These are phyloP conservation scores for Sesamia nonagrioides DNA, from an alignment of 1,140 invertebrate species.

Conservation along the genomic window DNA sequence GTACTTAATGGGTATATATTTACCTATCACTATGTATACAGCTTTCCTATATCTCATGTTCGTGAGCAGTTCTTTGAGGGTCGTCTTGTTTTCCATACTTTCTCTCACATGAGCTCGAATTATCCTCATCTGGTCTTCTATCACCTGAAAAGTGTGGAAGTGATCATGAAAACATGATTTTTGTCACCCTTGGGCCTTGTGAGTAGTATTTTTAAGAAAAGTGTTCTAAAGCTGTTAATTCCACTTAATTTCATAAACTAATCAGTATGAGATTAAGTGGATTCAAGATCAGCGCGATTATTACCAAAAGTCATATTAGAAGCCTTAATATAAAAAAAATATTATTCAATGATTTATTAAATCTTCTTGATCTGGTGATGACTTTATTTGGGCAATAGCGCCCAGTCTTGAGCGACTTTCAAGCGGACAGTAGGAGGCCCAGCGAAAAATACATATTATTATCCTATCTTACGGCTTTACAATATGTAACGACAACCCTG, in stretches of 20 bases:
- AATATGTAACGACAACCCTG: no score
- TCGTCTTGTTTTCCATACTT: conserved; percentile 85
- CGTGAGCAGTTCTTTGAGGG: conserved; percentile 88
- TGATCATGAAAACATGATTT: no score
- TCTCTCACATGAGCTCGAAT: conserved; percentile 88
- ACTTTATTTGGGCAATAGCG: not conserved
- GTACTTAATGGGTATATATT: conserved; percentile 38
- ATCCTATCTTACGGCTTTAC: no score
- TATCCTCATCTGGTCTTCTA: conserved; percentile 88
- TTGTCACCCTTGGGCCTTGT: no score
- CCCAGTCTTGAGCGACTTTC: no score
- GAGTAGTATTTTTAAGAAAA: no score
- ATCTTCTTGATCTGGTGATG: no score
- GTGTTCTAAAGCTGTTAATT: not conserved
- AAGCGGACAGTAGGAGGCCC: no score
- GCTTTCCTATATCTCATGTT: conserved; percentile 89
- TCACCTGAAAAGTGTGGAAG: conserved; percentile 71
- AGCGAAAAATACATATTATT: no score
- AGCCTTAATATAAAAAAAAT: not conserved
- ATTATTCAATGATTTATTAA: not conserved
- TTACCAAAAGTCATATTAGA: no score
- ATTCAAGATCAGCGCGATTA: not conserved
- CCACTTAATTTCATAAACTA: not conserved
- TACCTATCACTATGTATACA: conserved; percentile 78
- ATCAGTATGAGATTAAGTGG: not conserved